phyloP scores from a whole-genome alignment of 2,113 vertebrate genomes.

The Perognathus longimembris region DNA sequence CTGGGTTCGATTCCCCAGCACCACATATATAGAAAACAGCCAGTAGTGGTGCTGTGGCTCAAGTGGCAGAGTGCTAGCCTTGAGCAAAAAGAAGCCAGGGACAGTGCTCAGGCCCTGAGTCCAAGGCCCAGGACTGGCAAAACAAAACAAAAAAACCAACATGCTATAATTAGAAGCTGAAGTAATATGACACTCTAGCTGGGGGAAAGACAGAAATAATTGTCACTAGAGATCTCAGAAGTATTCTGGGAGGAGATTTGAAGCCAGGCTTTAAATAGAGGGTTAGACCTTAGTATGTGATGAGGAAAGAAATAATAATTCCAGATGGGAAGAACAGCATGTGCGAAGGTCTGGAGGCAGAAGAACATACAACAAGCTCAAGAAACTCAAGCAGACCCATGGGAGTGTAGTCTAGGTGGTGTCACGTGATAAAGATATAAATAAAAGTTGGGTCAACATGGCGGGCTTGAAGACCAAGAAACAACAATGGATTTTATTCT shows the following conservation, averaged over 20 bases:
- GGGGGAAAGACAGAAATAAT: slow-evolving; percentile 32
- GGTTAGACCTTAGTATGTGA: neutral
- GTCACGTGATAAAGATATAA: neutral
- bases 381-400: neutral
- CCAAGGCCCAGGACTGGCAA: no score
- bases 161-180: slow-evolving; percentile 11
- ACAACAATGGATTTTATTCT: slow-evolving; percentile 16
- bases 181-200: neutral
- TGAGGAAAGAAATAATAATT: slow-evolving; percentile 1
- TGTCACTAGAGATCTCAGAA: neutral
- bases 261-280: slow-evolving; percentile 40
- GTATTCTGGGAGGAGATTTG: slow-evolving; percentile 18
- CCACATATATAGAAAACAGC: no score
- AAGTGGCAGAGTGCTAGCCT: no score
- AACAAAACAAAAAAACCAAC: no score
- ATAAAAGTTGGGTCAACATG: neutral
- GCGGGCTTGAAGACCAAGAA: neutral
- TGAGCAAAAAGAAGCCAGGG: no score
- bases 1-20: no score
- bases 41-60: no score
- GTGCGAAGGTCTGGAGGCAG: neutral
- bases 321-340: neutral
- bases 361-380: neutral
- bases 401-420: neutral
- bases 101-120: no score